Evolutionary conservation across 2,888 invertebrate species (phyloP).

Genomic region (Cheilosia vernalis): DNA sequence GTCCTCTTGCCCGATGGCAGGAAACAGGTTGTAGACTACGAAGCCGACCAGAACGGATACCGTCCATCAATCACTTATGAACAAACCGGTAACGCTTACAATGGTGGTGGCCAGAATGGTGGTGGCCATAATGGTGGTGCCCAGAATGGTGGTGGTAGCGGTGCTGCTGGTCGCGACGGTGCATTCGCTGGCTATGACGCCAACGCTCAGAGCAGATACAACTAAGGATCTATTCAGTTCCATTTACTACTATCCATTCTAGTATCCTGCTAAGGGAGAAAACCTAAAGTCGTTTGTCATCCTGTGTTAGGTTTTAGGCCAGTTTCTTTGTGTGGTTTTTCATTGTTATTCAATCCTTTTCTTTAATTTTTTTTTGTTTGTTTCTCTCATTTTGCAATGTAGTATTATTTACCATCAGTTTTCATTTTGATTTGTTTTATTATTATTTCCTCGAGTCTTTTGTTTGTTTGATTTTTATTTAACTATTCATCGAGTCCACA

Average conservation of each 20-base stretch:
- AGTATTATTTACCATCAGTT: conserved; percentile 57
- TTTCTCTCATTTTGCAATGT: conserved; percentile 27
- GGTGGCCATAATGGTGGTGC: conserved; percentile 48
- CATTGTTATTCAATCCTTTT: conserved; percentile 21
- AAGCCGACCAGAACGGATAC: conserved; percentile 88
- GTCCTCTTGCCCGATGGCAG: conserved; percentile 88
- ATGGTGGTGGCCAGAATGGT: conserved; percentile 76
- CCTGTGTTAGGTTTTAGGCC: conserved; percentile 68
- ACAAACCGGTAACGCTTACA: conserved; percentile 84
- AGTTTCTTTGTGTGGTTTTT: conserved; percentile 62
- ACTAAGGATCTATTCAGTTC: conserved; percentile 76
- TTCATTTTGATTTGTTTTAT: conserved; percentile 26
- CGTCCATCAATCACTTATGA: conserved; percentile 88
- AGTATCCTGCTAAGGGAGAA: conserved; percentile 74
- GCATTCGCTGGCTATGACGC: conserved; percentile 67
- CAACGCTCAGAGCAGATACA: conserved; percentile 78
- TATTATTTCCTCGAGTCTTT: conserved; percentile 23
- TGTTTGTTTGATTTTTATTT: conserved; percentile 11
- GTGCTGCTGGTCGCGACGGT: conserved; percentile 70
- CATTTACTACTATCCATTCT: conserved; percentile 76
- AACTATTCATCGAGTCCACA: conserved; percentile 34
- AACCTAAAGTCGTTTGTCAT: conserved; percentile 64
- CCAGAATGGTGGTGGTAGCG: conserved; percentile 37
- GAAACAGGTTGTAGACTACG: conserved; percentile 88
- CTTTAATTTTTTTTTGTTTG: conserved; percentile 53